Evolutionary conservation across 2,113 vertebrate genomes (phyloP), one percentile per base, ranked within the genome.

Genomic region (Larimichthys polyactis): DNA sequence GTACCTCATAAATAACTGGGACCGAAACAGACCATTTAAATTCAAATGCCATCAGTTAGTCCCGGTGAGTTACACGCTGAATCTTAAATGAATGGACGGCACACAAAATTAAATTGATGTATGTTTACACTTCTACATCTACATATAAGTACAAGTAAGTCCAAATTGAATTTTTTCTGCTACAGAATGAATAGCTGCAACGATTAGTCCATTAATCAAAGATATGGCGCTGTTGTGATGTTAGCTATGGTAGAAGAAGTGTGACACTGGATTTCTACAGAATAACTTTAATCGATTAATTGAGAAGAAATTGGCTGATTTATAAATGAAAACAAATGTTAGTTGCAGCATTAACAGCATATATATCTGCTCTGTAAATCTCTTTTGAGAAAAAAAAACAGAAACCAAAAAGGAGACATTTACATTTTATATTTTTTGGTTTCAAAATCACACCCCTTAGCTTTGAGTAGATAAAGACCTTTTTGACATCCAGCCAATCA

Each of bases 1-100:
- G 60, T 68, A 87, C 78, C 63, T 87, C 46, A 59, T 65, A 65
- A 69, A 77, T 40, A 75, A 75, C 32, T 11, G 19, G 32, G 59
- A 46, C 49, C 14, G 3, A 66, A 82, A 72, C 3, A n/a, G 11
- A 62, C 71, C 4, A 0, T 54, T 71, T 58, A 0, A 71, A 81
- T 75, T 65, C 29, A 54, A 64, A 64, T 22, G 3, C 10, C 10
- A 11, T 16, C 8, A 16, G 36, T 12, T 24, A 16, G 5, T 52
- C 71, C 43, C 17, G 4, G 2, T 69, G 22, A 52, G 40, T n/a
- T 72, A 5, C 14, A 71, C 46, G 24, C 32, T 36, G n/a, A 48
- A 24, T 66, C 16, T 2, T 49, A 49, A 32, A 43, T 58, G 6
- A 24, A 40, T 58, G 22, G 11, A n/a, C 1, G 12, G 3, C 22